phyloP scores from a whole-genome alignment of 1,140 invertebrate species.

The Hesperophylax magnus region DNA sequence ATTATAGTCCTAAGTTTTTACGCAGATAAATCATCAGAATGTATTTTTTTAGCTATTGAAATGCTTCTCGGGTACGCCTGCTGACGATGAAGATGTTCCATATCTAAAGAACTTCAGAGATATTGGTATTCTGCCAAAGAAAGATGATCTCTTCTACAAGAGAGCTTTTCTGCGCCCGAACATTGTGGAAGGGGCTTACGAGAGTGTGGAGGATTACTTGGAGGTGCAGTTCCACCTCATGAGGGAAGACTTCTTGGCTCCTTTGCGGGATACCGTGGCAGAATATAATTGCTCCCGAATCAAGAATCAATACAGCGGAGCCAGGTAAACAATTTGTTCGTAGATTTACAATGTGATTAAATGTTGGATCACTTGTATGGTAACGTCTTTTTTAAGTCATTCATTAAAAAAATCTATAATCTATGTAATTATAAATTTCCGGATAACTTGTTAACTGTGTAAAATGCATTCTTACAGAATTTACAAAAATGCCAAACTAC shows the following conservation, averaged over 20 bases:
- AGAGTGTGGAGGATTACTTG: slow-evolving; percentile 79
- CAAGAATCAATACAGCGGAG: slow-evolving; percentile 5
- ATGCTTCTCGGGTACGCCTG: not conserved
- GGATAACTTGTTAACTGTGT: not conserved
- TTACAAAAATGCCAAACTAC: slow-evolving; percentile 52
- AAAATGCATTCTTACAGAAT: slow-evolving; percentile 51
- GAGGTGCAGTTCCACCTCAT: slow-evolving; percentile 84
- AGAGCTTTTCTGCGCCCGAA: slow-evolving; percentile 72
- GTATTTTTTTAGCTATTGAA: not conserved
- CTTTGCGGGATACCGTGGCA: slow-evolving; percentile 72
- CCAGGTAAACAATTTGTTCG: slow-evolving; percentile 35
- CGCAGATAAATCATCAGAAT: not conserved
- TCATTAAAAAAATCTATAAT: not conserved
- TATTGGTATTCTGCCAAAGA: slow-evolving; percentile 56
- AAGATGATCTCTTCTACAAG: slow-evolving; percentile 51
- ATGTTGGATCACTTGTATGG: not conserved
- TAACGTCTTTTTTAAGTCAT: not conserved
- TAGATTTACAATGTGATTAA: not conserved
- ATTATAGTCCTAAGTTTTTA: not conserved
- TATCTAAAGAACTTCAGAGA: slow-evolving; percentile 44
- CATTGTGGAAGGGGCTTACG: slow-evolving; percentile 74
- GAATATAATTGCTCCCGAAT: slow-evolving; percentile 57
- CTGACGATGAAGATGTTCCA: not conserved
- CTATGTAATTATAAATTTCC: not conserved
- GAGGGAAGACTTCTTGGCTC: slow-evolving; percentile 80